Evolutionary conservation across 2,113 vertebrate genomes (phyloP).

Genomic region (Peromyscus maniculatus): DNA sequence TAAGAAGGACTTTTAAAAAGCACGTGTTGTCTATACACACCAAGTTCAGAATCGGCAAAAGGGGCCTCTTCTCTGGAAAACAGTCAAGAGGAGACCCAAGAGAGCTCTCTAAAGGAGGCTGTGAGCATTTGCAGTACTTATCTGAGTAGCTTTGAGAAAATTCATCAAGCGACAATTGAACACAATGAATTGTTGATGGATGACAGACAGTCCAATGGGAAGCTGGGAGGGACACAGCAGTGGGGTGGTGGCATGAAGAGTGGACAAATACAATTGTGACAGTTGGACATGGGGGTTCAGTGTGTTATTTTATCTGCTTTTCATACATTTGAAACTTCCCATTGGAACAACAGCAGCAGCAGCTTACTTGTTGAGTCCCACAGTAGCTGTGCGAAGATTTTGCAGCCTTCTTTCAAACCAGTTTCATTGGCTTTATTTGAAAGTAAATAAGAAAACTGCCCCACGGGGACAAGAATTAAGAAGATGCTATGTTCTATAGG

Average conservation of each 20-base stretch:
- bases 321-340: constrained; percentile 40
- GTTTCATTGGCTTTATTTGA: constrained; percentile 14
- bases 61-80: neutral
- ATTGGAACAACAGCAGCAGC: neutral
- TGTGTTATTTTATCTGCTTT: neutral
- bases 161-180: neutral
- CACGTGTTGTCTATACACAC: neutral
- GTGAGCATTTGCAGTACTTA: neutral
- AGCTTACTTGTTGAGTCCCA: neutral
- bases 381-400: neutral
- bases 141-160: neutral
- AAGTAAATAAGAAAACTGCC: constrained; percentile 39
- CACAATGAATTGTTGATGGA: constrained; percentile 7
- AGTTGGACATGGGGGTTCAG: neutral
- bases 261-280: neutral
- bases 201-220: neutral
- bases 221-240: neutral
- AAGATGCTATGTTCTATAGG: neutral
- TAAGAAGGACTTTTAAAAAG: neutral
- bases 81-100: neutral
- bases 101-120: neutral
- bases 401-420: neutral
- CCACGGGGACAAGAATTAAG: constrained; percentile 11
- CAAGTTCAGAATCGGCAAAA: neutral
- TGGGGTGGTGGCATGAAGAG: neutral